These are phyloP conservation scores for Camponotus fellah DNA, from an alignment of 2,888 invertebrate genomes.

Conservation along the genomic window DNA sequence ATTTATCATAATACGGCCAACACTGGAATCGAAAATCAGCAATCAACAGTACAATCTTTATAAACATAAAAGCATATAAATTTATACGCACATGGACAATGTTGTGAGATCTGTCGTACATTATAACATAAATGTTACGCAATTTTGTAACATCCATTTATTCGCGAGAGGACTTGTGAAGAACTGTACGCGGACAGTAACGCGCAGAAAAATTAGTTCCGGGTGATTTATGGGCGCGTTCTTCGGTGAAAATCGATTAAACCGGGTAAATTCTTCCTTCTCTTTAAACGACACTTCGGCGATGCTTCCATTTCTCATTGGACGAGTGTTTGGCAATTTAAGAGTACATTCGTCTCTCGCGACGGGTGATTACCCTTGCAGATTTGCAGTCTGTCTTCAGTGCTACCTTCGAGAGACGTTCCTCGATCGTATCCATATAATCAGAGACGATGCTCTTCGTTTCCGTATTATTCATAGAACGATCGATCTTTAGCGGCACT, in stretches of 20 bases:
- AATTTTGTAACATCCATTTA: constrained; percentile 16
- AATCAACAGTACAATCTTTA: constrained; percentile 8
- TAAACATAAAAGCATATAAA: constrained; percentile 21
- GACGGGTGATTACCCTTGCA: constrained; percentile 57
- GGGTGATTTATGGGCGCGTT: constrained; percentile 52
- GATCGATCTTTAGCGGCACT: constrained; percentile 45
- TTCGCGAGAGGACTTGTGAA: constrained; percentile 7
- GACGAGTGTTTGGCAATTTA: constrained; percentile 53
- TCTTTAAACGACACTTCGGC: constrained; percentile 47
- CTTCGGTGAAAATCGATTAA: constrained; percentile 55
- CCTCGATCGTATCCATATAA: constrained; percentile 35
- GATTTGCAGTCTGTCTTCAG: constrained; percentile 38
- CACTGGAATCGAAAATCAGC: background rate
- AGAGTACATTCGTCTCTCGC: constrained; percentile 45
- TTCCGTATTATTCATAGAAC: constrained; percentile 62
- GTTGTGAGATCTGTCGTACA: background rate
- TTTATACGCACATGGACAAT: constrained; percentile 1
- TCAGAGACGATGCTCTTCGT: constrained; percentile 45
- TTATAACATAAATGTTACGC: constrained; percentile 33
- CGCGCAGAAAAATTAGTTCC: constrained; percentile 49
- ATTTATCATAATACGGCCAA: constrained; percentile 18
- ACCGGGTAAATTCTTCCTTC: constrained; percentile 47
- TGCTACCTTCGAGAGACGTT: background rate
- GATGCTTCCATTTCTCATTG: constrained; percentile 52
- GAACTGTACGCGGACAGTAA: background rate